Percentiles rank a stretch among this genome's conserved stretches.
These are phyloP conservation scores for Psix sp. DNA, from an alignment of 1,140 invertebrate species.

Conservation along the genomic window DNA sequence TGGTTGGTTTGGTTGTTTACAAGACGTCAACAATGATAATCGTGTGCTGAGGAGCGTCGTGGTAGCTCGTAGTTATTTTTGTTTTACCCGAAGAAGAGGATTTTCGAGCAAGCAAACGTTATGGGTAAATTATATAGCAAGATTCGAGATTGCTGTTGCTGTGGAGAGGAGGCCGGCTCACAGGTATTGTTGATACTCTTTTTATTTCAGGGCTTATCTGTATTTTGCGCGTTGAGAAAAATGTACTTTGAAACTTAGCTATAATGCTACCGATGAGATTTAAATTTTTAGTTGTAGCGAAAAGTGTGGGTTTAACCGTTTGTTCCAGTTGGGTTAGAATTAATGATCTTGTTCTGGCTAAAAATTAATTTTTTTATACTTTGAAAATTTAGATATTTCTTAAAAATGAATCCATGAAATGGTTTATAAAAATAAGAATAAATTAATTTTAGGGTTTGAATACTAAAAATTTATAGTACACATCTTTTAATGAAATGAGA, in stretches of 20 bases:
- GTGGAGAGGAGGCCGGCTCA: slow-evolving; percentile 78
- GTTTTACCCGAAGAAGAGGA: too few relatives aligned
- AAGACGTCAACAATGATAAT: slow-evolving; percentile 25
- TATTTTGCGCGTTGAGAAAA: slow-evolving; percentile 17
- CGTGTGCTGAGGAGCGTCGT: slow-evolving; percentile 13
- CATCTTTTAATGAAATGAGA: too few relatives aligned
- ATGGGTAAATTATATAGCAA: slow-evolving; percentile 76
- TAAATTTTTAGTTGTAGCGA: neutral
- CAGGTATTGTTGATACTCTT: slow-evolving; percentile 73
- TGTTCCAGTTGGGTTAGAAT: too few relatives aligned
- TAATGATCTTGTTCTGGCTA: too few relatives aligned
- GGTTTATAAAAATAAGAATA: too few relatives aligned
- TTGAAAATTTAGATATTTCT: too few relatives aligned
- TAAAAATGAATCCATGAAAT: too few relatives aligned
- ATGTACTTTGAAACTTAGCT: slow-evolving; percentile 33
- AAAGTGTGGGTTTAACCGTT: too few relatives aligned
- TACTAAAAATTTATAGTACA: too few relatives aligned
- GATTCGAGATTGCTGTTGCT: slow-evolving; percentile 74
- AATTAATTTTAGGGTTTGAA: too few relatives aligned
- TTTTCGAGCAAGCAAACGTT: too few relatives aligned
- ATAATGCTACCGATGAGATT: neutral
- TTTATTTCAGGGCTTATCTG: slow-evolving; percentile 21
- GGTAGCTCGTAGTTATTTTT: slow-evolving; percentile 13
- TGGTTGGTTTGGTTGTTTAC: slow-evolving; percentile 44
- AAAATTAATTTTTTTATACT: too few relatives aligned